Percentiles rank a stretch among this genome's conserved stretches.
Conservation (phyloP, 2,888 invertebrate genomes). For the Aplocera efformata region DNA sequence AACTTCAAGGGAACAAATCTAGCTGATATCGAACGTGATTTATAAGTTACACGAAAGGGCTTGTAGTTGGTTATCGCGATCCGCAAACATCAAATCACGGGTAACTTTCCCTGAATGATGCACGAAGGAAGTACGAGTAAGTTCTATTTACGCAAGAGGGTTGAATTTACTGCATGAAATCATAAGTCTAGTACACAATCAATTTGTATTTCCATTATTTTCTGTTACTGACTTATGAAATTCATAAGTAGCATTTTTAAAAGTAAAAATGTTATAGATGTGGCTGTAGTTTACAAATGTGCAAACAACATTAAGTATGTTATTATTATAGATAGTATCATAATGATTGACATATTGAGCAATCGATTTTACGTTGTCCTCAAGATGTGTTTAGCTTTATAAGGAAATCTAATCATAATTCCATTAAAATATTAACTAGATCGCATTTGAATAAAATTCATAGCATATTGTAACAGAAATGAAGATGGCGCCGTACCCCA, state of each 20-base stretch:
- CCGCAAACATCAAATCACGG: slow-evolving; percentile 44
- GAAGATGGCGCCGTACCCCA: slow-evolving; percentile 56
- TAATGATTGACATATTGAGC: too few relatives aligned
- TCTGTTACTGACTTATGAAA: too few relatives aligned
- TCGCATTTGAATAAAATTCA: slow-evolving; percentile 50
- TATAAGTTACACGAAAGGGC: slow-evolving; percentile 59
- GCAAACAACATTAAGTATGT: too few relatives aligned
- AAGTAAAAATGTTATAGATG: too few relatives aligned
- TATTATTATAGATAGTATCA: too few relatives aligned
- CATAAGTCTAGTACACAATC: neutral
- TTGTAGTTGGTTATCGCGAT: slow-evolving; percentile 52
- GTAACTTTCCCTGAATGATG: slow-evolving; percentile 51
- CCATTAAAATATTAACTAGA: slow-evolving; percentile 14
- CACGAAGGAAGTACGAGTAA: slow-evolving; percentile 15
- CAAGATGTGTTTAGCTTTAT: slow-evolving; percentile 3
- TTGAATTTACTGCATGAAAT: slow-evolving; percentile 6
- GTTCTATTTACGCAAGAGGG: slow-evolving; percentile 12
- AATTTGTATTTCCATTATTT: slow-evolving; percentile 2
- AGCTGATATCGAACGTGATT: slow-evolving; percentile 55
- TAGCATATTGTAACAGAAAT: slow-evolving; percentile 64
- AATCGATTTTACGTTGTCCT: neutral
- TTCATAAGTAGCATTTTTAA: neutral
- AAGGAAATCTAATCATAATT: slow-evolving; percentile 14
- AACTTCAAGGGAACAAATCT: slow-evolving; percentile 56
- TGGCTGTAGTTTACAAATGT: too few relatives aligned